Evolutionary conservation across 2,113 vertebrate species (phyloP).

Genomic region (Cephalopholis sonnerati): DNA sequence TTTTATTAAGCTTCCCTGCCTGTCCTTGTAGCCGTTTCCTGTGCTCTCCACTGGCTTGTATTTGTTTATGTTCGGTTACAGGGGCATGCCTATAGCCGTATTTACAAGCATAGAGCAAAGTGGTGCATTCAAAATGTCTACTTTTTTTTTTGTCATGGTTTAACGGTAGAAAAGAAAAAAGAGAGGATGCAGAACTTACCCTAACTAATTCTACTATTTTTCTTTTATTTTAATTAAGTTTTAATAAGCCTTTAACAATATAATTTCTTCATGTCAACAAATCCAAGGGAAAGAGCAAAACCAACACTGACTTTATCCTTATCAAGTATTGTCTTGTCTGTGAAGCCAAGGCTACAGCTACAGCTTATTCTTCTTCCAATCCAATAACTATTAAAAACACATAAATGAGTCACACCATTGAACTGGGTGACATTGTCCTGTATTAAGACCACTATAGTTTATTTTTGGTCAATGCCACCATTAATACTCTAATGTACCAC

Average conservation of each 20-base stretch:
- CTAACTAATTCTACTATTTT: background rate
- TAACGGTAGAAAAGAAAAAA: background rate
- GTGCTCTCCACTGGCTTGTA: conserved; percentile 46
- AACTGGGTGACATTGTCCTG: background rate
- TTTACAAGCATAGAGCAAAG: conserved; percentile 47
- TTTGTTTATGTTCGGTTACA: conserved; percentile 61
- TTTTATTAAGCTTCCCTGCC: conserved; percentile 65
- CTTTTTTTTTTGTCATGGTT: background rate
- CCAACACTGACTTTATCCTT: background rate
- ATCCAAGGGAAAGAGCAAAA: background rate
- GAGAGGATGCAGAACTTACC: background rate
- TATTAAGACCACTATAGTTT: conserved; percentile 14
- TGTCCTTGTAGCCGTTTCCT: conserved; percentile 54
- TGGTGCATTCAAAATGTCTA: conserved; percentile 23
- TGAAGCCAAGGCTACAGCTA: background rate
- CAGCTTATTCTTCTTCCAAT: background rate
- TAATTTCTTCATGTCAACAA: background rate
- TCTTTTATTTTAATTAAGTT: background rate
- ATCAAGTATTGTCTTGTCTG: background rate
- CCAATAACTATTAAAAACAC: conserved; percentile 7
- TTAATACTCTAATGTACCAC: conserved; percentile 5
- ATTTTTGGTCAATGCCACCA: conserved; percentile 4
- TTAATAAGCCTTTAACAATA: background rate
- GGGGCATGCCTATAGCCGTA: conserved; percentile 10
- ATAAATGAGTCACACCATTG: conserved; percentile 15